Percentiles rank a stretch among this genome's conserved stretches.
These are phyloP conservation scores for Diorhabda sublineata DNA, from an alignment of 1,140 invertebrate species.

Conservation along the genomic window DNA sequence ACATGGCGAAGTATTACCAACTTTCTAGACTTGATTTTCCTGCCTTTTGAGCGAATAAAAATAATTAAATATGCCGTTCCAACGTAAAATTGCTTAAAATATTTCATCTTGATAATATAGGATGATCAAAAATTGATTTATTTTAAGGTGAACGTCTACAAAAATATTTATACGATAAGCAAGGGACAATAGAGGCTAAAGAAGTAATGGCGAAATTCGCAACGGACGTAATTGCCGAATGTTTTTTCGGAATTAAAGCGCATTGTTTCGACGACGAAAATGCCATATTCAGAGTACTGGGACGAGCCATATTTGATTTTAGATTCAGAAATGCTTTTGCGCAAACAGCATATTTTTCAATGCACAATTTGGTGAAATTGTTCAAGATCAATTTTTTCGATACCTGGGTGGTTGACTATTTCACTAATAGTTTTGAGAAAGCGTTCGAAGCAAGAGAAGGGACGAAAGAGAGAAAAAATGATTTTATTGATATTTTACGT, in stretches of 20 bases:
- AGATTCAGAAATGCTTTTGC: slow-evolving; percentile 18
- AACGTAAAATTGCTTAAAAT: no score
- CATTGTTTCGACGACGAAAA: slow-evolving; percentile 47
- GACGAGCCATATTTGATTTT: slow-evolving; percentile 29
- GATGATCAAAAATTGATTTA: not conserved
- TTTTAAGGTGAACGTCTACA: slow-evolving; percentile 22
- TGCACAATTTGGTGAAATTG: slow-evolving; percentile 28
- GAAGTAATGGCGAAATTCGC: slow-evolving; percentile 46
- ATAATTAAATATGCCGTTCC: no score
- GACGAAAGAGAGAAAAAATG: slow-evolving; percentile 4
- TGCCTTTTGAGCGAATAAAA: no score
- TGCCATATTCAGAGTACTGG: slow-evolving; percentile 42
- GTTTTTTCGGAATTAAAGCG: slow-evolving; percentile 50
- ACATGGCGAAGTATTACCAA: no score
- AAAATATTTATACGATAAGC: slow-evolving; percentile 27
- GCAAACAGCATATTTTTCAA: slow-evolving; percentile 30
- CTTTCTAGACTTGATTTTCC: no score
- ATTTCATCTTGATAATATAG: no score
- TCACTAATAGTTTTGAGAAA: not conserved
- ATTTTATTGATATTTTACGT: slow-evolving; percentile 17
- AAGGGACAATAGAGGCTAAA: slow-evolving; percentile 31
- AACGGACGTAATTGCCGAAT: slow-evolving; percentile 50
- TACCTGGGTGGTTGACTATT: not conserved
- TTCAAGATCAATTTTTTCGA: slow-evolving; percentile 27
- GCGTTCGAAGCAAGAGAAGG: slow-evolving; percentile 4